Percentiles rank a stretch among this genome's conserved stretches.
phyloP scores from a whole-genome alignment of 2,113 vertebrate species.

The Coptodon rendalli region DNA sequence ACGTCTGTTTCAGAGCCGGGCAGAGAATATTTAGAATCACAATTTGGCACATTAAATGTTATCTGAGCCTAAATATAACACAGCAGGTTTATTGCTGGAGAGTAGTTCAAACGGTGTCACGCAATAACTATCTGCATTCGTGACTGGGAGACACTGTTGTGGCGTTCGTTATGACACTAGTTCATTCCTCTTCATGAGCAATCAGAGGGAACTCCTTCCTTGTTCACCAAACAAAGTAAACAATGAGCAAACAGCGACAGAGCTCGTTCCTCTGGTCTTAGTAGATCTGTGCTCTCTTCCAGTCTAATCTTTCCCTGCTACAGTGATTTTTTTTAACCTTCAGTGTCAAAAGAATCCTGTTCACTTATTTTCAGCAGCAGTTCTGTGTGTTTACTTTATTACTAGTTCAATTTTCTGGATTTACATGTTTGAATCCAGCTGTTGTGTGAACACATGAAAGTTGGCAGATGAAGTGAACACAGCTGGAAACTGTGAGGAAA shows the following conservation, averaged over 20 bases:
- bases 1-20: rapidly evolving
- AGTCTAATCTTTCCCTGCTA: rapidly evolving
- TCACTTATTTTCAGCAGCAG: background rate
- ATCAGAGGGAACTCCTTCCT: rapidly evolving
- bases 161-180: background rate
- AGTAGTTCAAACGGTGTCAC: background rate
- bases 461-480: background rate
- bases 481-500: background rate
- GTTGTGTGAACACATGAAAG: rapidly evolving
- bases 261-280: rapidly evolving
- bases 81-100: background rate
- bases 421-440: rapidly evolving
- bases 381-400: background rate
- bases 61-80: background rate
- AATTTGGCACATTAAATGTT: background rate
- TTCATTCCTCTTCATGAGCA: background rate
- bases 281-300: background rate
- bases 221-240: background rate
- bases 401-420: rapidly evolving
- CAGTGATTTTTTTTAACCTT: background rate
- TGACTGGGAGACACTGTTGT: background rate
- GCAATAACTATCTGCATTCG: rapidly evolving
- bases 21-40: background rate
- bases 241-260: rapidly evolving
- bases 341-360: rapidly evolving